Evolutionary conservation across 1,140 invertebrate genomes (phyloP), one percentile per base, ranked within the genome.

Genomic region (Dolichoris vasculosae): DNA sequence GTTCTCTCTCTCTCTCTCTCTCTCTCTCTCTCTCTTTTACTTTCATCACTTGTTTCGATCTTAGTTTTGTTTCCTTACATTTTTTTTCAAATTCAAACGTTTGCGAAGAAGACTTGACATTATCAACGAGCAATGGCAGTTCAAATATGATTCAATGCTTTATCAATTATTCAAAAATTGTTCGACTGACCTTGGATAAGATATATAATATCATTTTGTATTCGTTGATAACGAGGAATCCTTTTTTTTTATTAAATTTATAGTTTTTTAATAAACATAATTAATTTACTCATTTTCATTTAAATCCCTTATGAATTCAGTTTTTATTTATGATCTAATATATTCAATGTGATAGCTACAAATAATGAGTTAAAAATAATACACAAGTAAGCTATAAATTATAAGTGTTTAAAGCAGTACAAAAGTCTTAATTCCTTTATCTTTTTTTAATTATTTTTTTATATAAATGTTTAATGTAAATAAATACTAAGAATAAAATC

Each of bases 401-500:
- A 40, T 75, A 78, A 17, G 38, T 51, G 76, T 48, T 80, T 69
- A 11, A 84, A 79, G 64, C 76, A 73, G 77, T 84, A 79, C 63
- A 80, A 80, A 84, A 73, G 40, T 80, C 64, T 84, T 78, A 32
- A 35, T 48, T 84, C 48, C 26, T 84, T 84, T 35, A 9, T 35
- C 59, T 35, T 51, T 46, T 84, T n/a, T 15, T 69, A 40, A 78
- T 38, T 78, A 69, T 71, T 79, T 35, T 79, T 63, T 46, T 30
- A 30, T 23, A 30, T 85, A 73, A 71, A 85, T 23, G 13, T 59
- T 79, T 46, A 80, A 85, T 71, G 63, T 78, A 78, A 85, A 80
- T 85, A 85, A 85, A 85, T 85, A 80, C 77, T 85, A 85, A 43
- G 43, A 84, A 84, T 84, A 78, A 84, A 85, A 35, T 85, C 77